Conservation (phyloP, 2,888 invertebrate species). For the Spodoptera picta region DNA sequence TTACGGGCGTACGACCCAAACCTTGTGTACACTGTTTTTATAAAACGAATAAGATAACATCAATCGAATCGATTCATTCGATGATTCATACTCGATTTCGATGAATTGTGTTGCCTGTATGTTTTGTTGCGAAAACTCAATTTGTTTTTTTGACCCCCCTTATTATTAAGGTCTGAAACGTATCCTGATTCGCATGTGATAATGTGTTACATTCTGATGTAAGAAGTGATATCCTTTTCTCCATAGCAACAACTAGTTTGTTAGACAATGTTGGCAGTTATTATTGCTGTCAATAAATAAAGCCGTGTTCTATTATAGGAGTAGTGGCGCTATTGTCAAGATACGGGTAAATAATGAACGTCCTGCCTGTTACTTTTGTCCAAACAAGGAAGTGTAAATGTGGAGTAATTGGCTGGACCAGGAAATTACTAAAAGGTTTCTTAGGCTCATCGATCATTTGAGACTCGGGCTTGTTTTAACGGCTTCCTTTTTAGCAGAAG, state of each 20-base stretch:
- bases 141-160: slow-evolving; percentile 41
- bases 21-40: slow-evolving; percentile 76
- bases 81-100: slow-evolving; percentile 77
- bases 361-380: slow-evolving; percentile 70
- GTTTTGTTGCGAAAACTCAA: slow-evolving; percentile 51
- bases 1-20: slow-evolving; percentile 61
- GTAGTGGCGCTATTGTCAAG: slow-evolving; percentile 69
- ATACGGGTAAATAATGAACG: slow-evolving; percentile 73
- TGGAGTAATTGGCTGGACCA: slow-evolving; percentile 72
- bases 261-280: slow-evolving; percentile 46
- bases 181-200: slow-evolving; percentile 18
- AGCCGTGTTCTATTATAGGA: slow-evolving; percentile 65
- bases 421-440: slow-evolving; percentile 73
- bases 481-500: slow-evolving; percentile 65
- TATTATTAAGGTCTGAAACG: slow-evolving; percentile 20
- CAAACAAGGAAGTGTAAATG: slow-evolving; percentile 79
- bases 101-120: slow-evolving; percentile 57
- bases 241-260: slow-evolving; percentile 39
- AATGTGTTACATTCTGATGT: slow-evolving; percentile 29
- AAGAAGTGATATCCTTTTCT: slow-evolving; percentile 35
- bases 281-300: slow-evolving; percentile 67
- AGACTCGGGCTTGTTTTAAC: slow-evolving; percentile 60
- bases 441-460: slow-evolving; percentile 73
- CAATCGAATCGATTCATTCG: slow-evolving; percentile 71
- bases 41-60: slow-evolving; percentile 71